Evolutionary conservation across 2,888 invertebrate genomes (phyloP).

Genomic region (Theretra japonica): DNA sequence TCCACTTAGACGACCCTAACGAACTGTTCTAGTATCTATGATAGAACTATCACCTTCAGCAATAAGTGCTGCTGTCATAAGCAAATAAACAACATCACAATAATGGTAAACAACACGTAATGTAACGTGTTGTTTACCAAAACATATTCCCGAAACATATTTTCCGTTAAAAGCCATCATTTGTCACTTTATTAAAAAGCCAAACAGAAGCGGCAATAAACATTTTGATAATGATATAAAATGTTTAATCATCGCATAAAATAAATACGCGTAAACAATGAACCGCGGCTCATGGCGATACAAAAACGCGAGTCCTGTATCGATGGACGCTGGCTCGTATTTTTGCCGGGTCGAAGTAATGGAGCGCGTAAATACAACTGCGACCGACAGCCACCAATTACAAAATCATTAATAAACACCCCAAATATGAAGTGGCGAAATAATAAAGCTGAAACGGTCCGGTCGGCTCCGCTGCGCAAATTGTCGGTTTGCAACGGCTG

Average conservation of each 20-base stretch:
- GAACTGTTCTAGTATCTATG: no score
- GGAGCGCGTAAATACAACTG: conserved; percentile 62
- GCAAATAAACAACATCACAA: no score
- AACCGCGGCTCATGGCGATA: neutral
- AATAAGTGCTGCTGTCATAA: no score
- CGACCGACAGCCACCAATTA: conserved; percentile 69
- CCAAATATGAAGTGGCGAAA: conserved; percentile 73
- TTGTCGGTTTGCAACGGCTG: conserved; percentile 50
- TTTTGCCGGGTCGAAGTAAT: conserved; percentile 51
- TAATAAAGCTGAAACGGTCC: conserved; percentile 58
- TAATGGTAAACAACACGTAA: no score
- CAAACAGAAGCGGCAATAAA: neutral
- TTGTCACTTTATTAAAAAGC: neutral
- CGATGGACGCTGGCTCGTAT: conserved; percentile 35
- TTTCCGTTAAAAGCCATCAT: neutral
- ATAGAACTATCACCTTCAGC: no score
- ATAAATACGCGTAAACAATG: neutral
- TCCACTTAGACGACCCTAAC: no score
- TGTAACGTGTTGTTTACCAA: neutral
- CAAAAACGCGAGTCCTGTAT: neutral
- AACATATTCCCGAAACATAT: neutral
- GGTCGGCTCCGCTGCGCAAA: conserved; percentile 53
- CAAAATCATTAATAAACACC: conserved; percentile 77
- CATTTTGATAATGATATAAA: conserved; percentile 6
- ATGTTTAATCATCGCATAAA: neutral